These are phyloP conservation scores for Calameuta pallipes DNA, from an alignment of 2,888 invertebrate species.

Conservation along the genomic window DNA sequence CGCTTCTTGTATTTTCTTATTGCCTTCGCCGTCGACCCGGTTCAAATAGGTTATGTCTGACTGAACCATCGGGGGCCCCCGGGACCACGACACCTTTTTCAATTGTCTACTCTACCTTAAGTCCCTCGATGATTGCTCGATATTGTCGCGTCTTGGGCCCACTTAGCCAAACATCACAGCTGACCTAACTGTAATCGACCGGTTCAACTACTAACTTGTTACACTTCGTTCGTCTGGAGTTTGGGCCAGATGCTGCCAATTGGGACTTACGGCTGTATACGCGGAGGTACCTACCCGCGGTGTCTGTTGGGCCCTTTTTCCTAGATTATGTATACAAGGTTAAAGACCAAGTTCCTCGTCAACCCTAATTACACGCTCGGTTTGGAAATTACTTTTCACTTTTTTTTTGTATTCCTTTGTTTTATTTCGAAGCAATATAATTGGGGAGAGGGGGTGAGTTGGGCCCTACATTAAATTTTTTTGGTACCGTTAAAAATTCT, in stretches of 20 bases:
- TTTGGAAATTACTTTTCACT: background rate
- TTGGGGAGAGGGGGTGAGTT: too few relatives aligned
- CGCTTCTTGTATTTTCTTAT: background rate
- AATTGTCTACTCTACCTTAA: background rate
- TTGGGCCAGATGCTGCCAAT: background rate
- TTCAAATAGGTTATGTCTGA: background rate
- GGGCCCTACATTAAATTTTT: background rate
- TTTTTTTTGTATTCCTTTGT: background rate
- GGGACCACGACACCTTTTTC: background rate
- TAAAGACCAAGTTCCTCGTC: background rate
- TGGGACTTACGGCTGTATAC: background rate
- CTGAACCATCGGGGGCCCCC: background rate
- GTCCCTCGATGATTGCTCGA: conserved; percentile 37
- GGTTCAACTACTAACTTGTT: background rate
- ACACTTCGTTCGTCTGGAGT: background rate
- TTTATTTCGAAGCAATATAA: background rate
- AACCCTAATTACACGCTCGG: background rate
- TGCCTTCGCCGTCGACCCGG: background rate
- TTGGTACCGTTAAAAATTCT: background rate
- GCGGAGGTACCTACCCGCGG: conserved; percentile 10
- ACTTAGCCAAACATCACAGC: background rate
- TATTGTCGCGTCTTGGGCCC: conserved; percentile 28
- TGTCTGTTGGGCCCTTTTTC: background rate
- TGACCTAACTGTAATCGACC: background rate
- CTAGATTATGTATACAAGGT: background rate